phyloP scores from a whole-genome alignment of 2,888 invertebrate species.

The Drosophila nr. perissopoda region DNA sequence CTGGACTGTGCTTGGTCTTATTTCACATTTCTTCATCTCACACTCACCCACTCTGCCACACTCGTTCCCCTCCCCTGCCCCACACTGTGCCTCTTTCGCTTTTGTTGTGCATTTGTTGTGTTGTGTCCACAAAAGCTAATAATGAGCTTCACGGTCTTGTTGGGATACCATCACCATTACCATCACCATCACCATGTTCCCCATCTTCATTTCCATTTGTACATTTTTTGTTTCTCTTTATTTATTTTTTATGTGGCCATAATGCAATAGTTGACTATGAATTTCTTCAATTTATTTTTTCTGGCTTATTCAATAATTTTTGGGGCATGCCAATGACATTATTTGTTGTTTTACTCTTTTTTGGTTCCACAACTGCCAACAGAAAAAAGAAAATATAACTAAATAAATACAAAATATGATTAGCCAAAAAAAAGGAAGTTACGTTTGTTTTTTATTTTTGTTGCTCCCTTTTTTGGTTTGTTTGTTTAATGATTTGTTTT shows the following conservation, averaged over 20 bases:
- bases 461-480: neutral
- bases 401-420: constrained; percentile 40
- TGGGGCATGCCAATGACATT: constrained; percentile 61
- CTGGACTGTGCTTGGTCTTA: constrained; percentile 67
- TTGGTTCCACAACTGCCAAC: neutral
- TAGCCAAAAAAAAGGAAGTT: constrained; percentile 38
- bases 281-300: constrained; percentile 61
- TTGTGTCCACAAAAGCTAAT: constrained; percentile 55
- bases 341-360: constrained; percentile 19
- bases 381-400: neutral
- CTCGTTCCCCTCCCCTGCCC: constrained; percentile 13
- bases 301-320: constrained; percentile 65
- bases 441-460: constrained; percentile 22
- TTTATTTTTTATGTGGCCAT: constrained; percentile 37
- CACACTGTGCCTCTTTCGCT: constrained; percentile 26
- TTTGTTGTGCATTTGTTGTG: constrained; percentile 1
- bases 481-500: constrained; percentile 21
- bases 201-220: constrained; percentile 48
- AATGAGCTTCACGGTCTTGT: constrained; percentile 78
- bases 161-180: constrained; percentile 65
- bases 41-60: constrained; percentile 50
- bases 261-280: constrained; percentile 74
- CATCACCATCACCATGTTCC: constrained; percentile 32
- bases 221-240: neutral
- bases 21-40: constrained; percentile 77